These are phyloP conservation scores for Endotricha flammealis DNA, from an alignment of 2,888 invertebrate genomes.

Conservation along the genomic window DNA sequence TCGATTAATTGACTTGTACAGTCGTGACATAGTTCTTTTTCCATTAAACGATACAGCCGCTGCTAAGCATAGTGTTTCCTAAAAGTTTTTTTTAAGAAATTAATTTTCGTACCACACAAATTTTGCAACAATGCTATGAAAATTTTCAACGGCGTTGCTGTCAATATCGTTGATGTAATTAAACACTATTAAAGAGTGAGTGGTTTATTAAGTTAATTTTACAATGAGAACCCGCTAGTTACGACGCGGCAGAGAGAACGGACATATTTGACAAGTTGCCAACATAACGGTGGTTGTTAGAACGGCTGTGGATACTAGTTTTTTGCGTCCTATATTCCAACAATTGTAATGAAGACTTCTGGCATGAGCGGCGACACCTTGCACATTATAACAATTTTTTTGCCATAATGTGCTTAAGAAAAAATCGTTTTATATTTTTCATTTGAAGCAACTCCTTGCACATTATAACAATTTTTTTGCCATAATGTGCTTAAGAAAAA, in stretches of 20 bases:
- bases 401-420: not conserved
- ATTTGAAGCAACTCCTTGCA: too few relatives aligned
- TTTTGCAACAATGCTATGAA: conserved; percentile 17
- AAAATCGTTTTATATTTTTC: too few relatives aligned
- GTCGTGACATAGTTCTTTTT: conserved; percentile 4
- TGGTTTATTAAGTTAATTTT: too few relatives aligned
- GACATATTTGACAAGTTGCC: too few relatives aligned
- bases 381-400: not conserved
- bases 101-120: conserved; percentile 14
- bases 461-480: not conserved
- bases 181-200: too few relatives aligned
- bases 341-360: conserved; percentile 2
- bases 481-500: conserved; percentile 1
- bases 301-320: too few relatives aligned
- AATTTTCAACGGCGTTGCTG: conserved; percentile 5
- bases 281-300: too few relatives aligned
- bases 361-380: conserved; percentile 4
- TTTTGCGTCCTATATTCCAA: too few relatives aligned
- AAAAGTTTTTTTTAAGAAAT: conserved; percentile 8
- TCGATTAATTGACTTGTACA: conserved; percentile 15
- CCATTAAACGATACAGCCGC: conserved; percentile 17
- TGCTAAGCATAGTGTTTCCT: conserved; percentile 13
- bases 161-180: conserved; percentile 5
- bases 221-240: too few relatives aligned
- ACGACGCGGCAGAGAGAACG: too few relatives aligned